Evolutionary conservation across 2,888 invertebrate species (phyloP), one percentile per base, ranked within the genome.

Genomic region (Apodemia hepburni): DNA sequence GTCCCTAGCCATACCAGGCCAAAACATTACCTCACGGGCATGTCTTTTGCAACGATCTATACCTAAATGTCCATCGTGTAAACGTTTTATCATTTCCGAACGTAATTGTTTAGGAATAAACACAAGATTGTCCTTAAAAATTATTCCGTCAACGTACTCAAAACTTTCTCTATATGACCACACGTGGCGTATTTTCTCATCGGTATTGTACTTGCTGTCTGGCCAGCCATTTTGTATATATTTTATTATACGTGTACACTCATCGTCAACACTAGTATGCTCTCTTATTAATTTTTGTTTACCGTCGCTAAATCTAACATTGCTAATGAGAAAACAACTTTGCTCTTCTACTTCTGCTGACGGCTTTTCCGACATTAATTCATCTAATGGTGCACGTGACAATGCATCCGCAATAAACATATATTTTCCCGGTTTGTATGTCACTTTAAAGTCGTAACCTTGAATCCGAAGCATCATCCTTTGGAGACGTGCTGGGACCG

Each of bases 41-140:
- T 71, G 69, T 6, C 71, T 54, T 63, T 75, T 73, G 49, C 73
- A 72, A 1, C 70, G 54, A 12, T 75, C 74, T 7, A 74, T 72
- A 0, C 74, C 75, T 9, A 73, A 22, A 61, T 75, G 75, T 0
- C 73, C 75, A 27, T 74, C 73, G 47, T 75, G 75, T 5, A 74
- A 62, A 3, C 65, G 58, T 0, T 38, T 9, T 29, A 75, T 42
- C 73, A 75, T 75, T 4, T 70, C 62, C 3, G 15, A 22, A 3
- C 71, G 63, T 49, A 75, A 38, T 0, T 15, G 7, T 7, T 27
- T 12, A 1, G 75, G 75, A 61, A 75, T 72, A 15, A 66, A 68
- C 0, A 76, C 63, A 8, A 58, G n/a, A n/a, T 72, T 59, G 8
- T 66, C 59, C 17, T 70, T 72, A 35, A 76, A 73, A 38, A 73